Base-by-base conservation (phyloP, 1,140 invertebrate species). In the Oryctes rhinoceros region DNA sequence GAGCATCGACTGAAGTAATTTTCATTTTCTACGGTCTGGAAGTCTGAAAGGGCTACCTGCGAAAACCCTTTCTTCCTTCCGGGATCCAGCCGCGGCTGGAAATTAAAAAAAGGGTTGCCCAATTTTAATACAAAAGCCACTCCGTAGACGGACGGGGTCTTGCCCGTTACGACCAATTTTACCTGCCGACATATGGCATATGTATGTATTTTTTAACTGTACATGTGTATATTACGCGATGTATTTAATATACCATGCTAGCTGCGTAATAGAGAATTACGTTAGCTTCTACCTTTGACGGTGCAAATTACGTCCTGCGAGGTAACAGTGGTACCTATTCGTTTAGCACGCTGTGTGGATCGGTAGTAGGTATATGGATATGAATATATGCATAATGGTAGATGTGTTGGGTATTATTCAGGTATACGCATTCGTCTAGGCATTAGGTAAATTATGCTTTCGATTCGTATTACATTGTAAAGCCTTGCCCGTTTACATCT, bases 101-200 rank as follows among this genome's bases (percentile, higher is more conserved):
- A 84, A 83, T 83, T 81, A 85, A 83, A 87, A 86, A 82, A 87
- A 86, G 86, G 86, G 86, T 87, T 87, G 84, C 79, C 76, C 24
- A 82, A 44, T 85, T 86, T 86, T 83, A 84, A 84, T 83, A 83
- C 83, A 82, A 83, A 82, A 81, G 65, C 65, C 78, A 53, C 39
- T 65, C 39, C 39, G 39, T 44, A 44, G 39, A 44, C 39, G 39
- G 39, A 44, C 39, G 39, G 39, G 39, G 39, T 44, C 47, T 67
- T 76, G 44, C 47, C 80, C 81, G 71, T 78, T 65, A 85, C 81
- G 84, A 84, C 83, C 81, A 83, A 84, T 86, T 67, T 67, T 67
- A 86, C 84, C 85, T 86, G 84, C 85, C 81, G 82, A 83, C 84
- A 84, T 84, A 85, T 84, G 84, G 83, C 81, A 44, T 4, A 39